These are phyloP conservation scores for Caiman crocodilus DNA, from an alignment of 2,797 vertebrate species.

Conservation along the genomic window DNA sequence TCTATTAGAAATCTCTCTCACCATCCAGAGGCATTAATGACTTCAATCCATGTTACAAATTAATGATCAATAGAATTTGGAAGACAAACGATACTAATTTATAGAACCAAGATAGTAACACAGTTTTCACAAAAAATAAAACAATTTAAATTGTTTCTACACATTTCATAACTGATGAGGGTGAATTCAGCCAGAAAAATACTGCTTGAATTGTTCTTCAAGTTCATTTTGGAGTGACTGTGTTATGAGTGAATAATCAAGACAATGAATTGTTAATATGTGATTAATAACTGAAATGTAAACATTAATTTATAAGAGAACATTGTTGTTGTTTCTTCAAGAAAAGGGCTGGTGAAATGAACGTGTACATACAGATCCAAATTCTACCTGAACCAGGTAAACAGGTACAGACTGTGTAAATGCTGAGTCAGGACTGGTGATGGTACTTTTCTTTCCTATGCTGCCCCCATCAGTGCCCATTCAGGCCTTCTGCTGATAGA, in stretches of 20 bases:
- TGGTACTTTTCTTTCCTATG: not conserved
- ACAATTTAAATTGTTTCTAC: not conserved
- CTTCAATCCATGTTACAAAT: not conserved
- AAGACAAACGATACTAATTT: not conserved
- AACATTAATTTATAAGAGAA: not conserved
- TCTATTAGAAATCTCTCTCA: not conserved
- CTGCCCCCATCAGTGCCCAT: fast-evolving
- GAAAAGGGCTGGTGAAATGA: not conserved
- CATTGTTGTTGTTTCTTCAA: not conserved
- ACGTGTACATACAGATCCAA: fast-evolving
- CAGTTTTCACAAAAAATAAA: not conserved
- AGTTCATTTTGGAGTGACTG: not conserved
- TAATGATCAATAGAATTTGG: not conserved
- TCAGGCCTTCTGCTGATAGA: not conserved
- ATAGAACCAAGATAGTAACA: not conserved
- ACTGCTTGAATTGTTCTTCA: not conserved
- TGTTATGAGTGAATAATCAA: conserved; percentile 4
- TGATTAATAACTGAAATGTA: not conserved
- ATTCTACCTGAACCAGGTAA: too few relatives aligned
- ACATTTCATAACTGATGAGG: not conserved
- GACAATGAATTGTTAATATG: not conserved
- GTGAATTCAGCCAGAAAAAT: conserved; percentile 1
- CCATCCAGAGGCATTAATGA: not conserved
- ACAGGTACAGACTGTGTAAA: fast-evolving
- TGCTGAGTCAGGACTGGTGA: fast-evolving